phyloP scores from a whole-genome alignment of 2,797 vertebrate species.

The Avahi laniger region DNA sequence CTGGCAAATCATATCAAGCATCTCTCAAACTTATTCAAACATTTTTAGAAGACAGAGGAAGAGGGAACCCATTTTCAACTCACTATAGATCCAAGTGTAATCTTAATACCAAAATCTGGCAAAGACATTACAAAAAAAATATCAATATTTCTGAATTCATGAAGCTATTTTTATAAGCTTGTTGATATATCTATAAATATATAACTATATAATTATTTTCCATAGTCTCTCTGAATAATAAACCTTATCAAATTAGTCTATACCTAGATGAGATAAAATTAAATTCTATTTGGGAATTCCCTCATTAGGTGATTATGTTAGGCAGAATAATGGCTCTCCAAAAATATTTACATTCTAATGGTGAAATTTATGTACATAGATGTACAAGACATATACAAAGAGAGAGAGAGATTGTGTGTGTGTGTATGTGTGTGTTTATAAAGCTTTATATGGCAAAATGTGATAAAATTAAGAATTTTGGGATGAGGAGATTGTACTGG shows the following conservation, averaged over 20 bases:
- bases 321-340: neutral
- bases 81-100: neutral
- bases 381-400: neutral
- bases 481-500: neutral
- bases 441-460: neutral
- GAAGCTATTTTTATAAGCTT: neutral
- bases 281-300: neutral
- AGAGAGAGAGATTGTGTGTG: no score
- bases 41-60: neutral
- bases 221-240: neutral
- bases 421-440: neutral
- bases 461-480: neutral
- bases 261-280: neutral
- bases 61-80: neutral
- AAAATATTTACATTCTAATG: neutral
- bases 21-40: neutral
- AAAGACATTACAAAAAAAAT: neutral
- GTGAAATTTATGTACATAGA: neutral
- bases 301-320: neutral
- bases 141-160: neutral
- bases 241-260: neutral
- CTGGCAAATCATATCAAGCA: neutral
- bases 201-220: neutral
- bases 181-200: neutral
- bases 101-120: neutral